Conservation (phyloP, 1,140 invertebrate species). For the Olivierus martensii region DNA sequence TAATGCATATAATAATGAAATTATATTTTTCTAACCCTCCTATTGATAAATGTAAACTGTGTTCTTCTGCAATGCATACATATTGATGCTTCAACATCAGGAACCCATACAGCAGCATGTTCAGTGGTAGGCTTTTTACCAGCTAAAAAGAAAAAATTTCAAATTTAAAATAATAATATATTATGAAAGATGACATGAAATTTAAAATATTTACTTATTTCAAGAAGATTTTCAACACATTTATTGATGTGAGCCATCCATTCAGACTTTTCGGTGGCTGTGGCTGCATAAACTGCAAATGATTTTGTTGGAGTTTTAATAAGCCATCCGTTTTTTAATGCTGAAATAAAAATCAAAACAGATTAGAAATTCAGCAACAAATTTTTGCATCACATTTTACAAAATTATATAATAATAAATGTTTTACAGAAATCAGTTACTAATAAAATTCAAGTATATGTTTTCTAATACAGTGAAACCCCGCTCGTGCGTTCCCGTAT, state of each 20-base stretch:
- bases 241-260: constrained; percentile 99
- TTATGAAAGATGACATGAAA: too few species aligned
- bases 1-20: too few species aligned
- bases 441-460: too few species aligned
- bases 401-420: too few species aligned
- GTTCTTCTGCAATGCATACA: constrained; percentile 97
- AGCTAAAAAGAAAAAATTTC: constrained; percentile 37
- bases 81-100: constrained; percentile 80
- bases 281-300: constrained; percentile 98
- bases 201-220: constrained; percentile 50
- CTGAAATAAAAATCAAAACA: too few species aligned
- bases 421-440: too few species aligned
- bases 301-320: constrained; percentile 95
- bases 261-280: constrained; percentile 89
- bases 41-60: constrained; percentile 88
- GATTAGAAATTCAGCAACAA: too few species aligned
- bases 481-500: too few species aligned
- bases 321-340: constrained; percentile 93
- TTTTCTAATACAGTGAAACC: too few species aligned
- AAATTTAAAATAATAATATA: too few species aligned
- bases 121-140: constrained; percentile 82
- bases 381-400: too few species aligned
- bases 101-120: constrained; percentile 95
- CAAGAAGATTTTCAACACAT: constrained; percentile 87
- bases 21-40: constrained; percentile 56